Conservation (phyloP, 30 jellyfish, hydroid and myxozoan genomes). For the Aurelia coerulea region DNA sequence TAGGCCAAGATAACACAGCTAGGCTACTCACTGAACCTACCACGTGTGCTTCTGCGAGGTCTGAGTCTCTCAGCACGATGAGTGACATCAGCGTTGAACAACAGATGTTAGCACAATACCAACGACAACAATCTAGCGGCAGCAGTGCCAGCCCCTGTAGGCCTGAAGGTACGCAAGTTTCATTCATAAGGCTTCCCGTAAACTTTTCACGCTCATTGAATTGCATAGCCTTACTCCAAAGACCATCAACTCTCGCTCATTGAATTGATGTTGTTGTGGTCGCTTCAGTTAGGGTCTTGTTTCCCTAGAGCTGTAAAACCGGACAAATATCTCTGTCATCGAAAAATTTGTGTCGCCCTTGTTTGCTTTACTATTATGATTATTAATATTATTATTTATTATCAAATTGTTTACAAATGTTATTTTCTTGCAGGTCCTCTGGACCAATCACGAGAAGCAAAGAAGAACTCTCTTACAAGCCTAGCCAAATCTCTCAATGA, state of each 20-base stretch:
- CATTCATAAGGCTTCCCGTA: neutral
- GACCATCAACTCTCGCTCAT: no score
- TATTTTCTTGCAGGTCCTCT: slow-evolving; percentile 47
- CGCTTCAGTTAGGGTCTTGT: no score
- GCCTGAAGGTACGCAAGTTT: slow-evolving; percentile 54
- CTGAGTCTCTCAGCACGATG: slow-evolving; percentile 77
- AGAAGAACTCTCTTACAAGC: slow-evolving; percentile 55
- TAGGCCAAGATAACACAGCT: slow-evolving; percentile 31
- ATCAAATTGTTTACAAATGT: neutral
- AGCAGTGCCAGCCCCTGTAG: slow-evolving; percentile 60
- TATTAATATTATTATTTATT: no score
- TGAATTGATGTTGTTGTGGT: no score
- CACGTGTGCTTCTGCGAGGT: slow-evolving; percentile 87
- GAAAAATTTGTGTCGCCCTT: no score
- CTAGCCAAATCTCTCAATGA: slow-evolving; percentile 62
- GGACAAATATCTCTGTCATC: no score
- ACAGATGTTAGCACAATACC: slow-evolving; percentile 56
- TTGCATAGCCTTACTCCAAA: no score
- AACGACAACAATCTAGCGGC: slow-evolving; percentile 70
- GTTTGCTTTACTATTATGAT: no score
- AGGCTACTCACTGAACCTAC: slow-evolving; percentile 25
- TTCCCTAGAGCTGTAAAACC: no score
- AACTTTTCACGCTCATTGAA: neutral
- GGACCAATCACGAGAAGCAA: slow-evolving; percentile 36
- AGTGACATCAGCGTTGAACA: slow-evolving; percentile 74